These are phyloP conservation scores for Ferdinandea cuprea DNA, from an alignment of 2,888 invertebrate genomes.

Conservation along the genomic window DNA sequence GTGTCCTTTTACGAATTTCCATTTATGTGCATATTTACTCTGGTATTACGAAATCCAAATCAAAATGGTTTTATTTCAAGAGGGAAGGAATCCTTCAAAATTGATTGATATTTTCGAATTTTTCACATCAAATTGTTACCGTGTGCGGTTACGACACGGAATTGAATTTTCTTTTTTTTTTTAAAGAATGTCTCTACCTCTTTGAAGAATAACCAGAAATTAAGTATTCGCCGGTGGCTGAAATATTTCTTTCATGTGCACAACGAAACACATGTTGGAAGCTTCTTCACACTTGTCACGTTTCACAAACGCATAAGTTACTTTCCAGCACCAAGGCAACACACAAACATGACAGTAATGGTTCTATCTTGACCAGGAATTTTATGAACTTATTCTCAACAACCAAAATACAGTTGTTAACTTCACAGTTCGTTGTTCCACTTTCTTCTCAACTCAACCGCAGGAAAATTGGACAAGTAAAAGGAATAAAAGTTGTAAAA, in stretches of 20 bases:
- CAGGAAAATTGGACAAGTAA: slow-evolving; percentile 14
- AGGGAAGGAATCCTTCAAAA: not conserved
- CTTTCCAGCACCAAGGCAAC: no score
- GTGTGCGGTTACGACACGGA: no score
- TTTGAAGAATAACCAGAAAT: not conserved
- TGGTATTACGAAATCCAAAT: not conserved
- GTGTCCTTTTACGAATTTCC: slow-evolving; percentile 24
- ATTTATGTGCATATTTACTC: not conserved
- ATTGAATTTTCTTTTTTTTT: no score
- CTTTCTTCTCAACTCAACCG: slow-evolving; percentile 40
- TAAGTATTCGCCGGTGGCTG: not conserved
- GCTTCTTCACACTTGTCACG: not conserved
- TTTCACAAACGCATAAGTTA: slow-evolving; percentile 5
- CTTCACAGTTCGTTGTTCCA: slow-evolving; percentile 45
- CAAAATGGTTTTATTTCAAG: not conserved
- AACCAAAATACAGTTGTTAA: slow-evolving; percentile 47
- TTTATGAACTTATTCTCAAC: slow-evolving; percentile 12
- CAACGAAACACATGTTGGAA: not conserved
- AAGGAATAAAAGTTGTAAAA: slow-evolving; percentile 18
- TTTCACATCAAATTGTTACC: not conserved
- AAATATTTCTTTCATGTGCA: not conserved
- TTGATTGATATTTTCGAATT: not conserved
- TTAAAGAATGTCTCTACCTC: no score
- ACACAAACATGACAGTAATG: not conserved
- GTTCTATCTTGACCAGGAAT: slow-evolving; percentile 11